Evolutionary conservation across 2,113 vertebrate species (phyloP).

Genomic region (Mohoua ochrocephala): DNA sequence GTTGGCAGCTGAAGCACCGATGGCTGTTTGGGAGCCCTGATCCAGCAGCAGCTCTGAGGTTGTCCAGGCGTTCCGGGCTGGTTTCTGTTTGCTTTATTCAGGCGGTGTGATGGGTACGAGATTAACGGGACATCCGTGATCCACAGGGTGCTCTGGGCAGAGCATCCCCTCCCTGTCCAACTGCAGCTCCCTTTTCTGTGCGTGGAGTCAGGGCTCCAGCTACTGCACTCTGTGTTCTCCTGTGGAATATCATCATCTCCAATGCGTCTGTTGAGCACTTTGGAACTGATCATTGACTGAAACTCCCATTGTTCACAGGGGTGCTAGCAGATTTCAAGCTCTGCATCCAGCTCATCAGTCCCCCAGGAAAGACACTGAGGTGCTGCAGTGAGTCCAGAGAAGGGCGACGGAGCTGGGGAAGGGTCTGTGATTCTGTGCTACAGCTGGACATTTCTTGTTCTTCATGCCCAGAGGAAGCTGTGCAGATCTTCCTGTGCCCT

Average conservation of each 20-base stretch:
- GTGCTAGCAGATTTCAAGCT: background rate
- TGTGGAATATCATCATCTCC: background rate
- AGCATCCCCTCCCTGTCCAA: background rate
- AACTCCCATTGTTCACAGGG: background rate
- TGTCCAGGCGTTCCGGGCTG: fast-evolving
- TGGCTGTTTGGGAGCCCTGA: background rate
- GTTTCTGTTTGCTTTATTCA: background rate
- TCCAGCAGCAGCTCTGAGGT: background rate
- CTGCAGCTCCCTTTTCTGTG: background rate
- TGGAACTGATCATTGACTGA: background rate
- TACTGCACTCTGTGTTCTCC: background rate
- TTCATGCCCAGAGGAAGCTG: background rate
- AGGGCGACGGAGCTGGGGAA: background rate
- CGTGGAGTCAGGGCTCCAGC: background rate
- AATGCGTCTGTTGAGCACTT: background rate
- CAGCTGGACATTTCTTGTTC: background rate
- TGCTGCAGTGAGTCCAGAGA: background rate
- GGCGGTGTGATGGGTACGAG: background rate
- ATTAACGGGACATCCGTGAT: fast-evolving
- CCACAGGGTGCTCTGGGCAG: background rate
- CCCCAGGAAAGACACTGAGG: background rate
- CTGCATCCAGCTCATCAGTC: background rate
- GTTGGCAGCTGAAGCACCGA: background rate
- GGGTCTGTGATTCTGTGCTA: background rate
- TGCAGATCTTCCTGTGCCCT: background rate